Base-by-base conservation (phyloP, 2,113 vertebrate species). In the Marmota flaviventris region DNA sequence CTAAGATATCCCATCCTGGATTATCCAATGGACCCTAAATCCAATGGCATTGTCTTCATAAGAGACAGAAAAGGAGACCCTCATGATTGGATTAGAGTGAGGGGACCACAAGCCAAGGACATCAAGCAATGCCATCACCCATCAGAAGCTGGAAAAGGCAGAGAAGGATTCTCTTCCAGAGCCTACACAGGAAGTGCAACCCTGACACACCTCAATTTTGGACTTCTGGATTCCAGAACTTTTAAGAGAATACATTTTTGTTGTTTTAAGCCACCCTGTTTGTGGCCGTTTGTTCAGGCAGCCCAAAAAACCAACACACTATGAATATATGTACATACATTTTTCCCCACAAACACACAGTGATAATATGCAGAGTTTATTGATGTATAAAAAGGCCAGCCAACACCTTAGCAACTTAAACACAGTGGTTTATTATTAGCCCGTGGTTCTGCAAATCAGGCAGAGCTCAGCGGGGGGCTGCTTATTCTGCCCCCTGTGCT, bases 131-230 rank as follows among this genome's bases (percentile, higher is more conserved):
- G 34, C 58, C 32, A 18, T 61, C 25, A 84, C 24, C 34, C 39
- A 42, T 18, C 24, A 63, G 77, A 17, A 65, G 27, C 53, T 56
- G 11, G 34, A 65, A 32, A n/a, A 84, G 29, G 29, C 42, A 79
- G 65, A 51, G 18, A 88, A 56, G 34, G 32, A 20, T 45, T 34
- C 5, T 65, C 22, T 9, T 51, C 29, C 37, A 37, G 27, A 61
- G 4, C 10, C 8, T 25, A 0, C 56, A 20, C 34, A 27, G 20
- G 2, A 11, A 13, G 8, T 0, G 20, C 20, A 89, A 10, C 24
- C 25, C 61, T 27, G 61, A 24, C 61, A 72, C 1, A 29, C 39
- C 4, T 69, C 24, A 4, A 12, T 73, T 88, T 77, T 24, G 17
- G 14, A 48, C 17, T 37, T 63, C 13, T 29, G 20, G n/a, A 34